These are phyloP conservation scores for Agrypnia vestita DNA, from an alignment of 1,140 invertebrate genomes.

Conservation along the genomic window DNA sequence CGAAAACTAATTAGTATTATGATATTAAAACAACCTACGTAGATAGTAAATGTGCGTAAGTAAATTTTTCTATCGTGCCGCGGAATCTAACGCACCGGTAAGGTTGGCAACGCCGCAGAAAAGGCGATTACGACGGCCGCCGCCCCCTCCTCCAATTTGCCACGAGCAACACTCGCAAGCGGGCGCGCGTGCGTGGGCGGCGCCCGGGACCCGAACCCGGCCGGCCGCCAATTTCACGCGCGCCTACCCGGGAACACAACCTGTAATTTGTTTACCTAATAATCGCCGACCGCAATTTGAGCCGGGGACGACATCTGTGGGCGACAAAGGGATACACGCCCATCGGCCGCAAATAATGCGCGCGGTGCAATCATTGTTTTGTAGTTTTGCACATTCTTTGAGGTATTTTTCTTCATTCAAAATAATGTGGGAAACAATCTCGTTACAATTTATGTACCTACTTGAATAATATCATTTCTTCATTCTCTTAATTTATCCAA, in stretches of 20 bases:
- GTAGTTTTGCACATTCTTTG: not conserved
- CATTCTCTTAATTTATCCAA: too few relatives aligned
- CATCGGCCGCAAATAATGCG: not conserved
- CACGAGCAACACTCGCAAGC: constrained; percentile 33
- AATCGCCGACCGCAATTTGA: constrained; percentile 18
- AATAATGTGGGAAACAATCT: constrained; percentile 1
- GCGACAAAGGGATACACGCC: constrained; percentile 37
- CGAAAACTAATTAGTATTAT: too few relatives aligned
- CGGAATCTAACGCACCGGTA: too few relatives aligned
- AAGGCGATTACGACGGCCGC: constrained; percentile 25
- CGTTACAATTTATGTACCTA: not conserved
- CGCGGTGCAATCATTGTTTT: not conserved
- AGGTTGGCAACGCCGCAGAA: not conserved
- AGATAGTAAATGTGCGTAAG: too few relatives aligned
- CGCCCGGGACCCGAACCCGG: constrained; percentile 20
- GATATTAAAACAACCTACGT: too few relatives aligned
- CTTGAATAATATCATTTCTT: too few relatives aligned
- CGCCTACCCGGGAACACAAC: constrained; percentile 44
- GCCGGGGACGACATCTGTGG: constrained; percentile 27
- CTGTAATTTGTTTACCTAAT: constrained; percentile 52
- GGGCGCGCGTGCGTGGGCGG: constrained; percentile 45
- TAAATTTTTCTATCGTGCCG: too few relatives aligned
- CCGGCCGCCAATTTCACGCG: constrained; percentile 42
- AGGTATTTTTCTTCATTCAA: not conserved
- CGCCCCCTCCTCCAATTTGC: constrained; percentile 37